A percentile compares a stretch with the other conserved stretches of the same genome.
phyloP scores from a whole-genome alignment of 2,888 invertebrate genomes.

The Ischnus inquisitorius region DNA sequence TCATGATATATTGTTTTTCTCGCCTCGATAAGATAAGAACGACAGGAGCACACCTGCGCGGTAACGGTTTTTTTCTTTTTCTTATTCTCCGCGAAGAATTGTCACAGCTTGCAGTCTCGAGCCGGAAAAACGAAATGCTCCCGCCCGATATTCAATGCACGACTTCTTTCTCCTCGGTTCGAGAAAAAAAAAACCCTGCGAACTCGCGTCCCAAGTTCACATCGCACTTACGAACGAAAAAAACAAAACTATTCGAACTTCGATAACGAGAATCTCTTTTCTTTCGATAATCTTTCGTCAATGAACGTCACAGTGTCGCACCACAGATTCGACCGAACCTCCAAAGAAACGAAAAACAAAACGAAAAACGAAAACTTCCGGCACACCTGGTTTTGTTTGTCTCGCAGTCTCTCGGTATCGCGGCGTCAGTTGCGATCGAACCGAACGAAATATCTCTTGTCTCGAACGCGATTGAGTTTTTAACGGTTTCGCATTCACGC shows the following conservation, averaged over 20 bases:
- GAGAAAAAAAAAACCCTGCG: not conserved
- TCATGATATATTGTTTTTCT: conserved; percentile 24
- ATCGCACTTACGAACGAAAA: not conserved
- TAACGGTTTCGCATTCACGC: not conserved
- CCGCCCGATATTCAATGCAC: not conserved
- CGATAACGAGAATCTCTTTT: not conserved
- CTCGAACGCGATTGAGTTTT: not conserved
- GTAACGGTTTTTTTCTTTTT: not conserved
- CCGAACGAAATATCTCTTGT: not conserved
- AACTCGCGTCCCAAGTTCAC: conserved; percentile 11
- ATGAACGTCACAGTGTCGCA: not conserved
- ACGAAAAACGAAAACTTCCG: not conserved
- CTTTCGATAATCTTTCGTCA: not conserved
- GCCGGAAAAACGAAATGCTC: not conserved
- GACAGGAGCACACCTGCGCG: not conserved
- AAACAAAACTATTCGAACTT: not conserved
- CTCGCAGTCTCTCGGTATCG: not conserved
- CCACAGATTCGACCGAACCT: conserved; percentile 10
- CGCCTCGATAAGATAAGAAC: not conserved
- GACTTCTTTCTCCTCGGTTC: not conserved
- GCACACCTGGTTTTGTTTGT: not conserved
- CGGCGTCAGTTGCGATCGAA: not conserved
- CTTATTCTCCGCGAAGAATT: not conserved
- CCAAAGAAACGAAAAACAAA: not conserved
- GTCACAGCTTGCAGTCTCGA: not conserved